Evolutionary conservation across 2,888 invertebrate species (phyloP), one percentile per base, ranked within the genome.

Genomic region (Ectemnius lituratus): DNA sequence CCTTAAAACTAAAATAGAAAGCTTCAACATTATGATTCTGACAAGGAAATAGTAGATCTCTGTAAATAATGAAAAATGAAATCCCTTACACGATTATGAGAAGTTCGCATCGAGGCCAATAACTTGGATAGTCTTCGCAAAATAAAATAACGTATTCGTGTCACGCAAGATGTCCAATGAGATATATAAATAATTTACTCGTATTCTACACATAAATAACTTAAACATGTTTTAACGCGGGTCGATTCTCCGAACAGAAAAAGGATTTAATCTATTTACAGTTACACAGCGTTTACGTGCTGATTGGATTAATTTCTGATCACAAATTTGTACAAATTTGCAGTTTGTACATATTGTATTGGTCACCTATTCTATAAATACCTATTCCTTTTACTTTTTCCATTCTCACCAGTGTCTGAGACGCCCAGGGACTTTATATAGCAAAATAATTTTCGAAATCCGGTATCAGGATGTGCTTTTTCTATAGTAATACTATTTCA

Each of bases 291-390:
- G 59, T 66, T 11, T 67, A 52, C 20, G 67, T 68, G 71, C 70
- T 64, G 64, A 71, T 76, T 56, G 61, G 64, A 79, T 79, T 67
- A 78, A 76, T 80, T 73, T 84, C 72, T 73, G 65, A 84, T 76
- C 83, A 80, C 72, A 76, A 82, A 74, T 82, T 84, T 83, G 82
- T 84, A 83, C 84, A 83, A 84, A 84, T 76, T 72, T 65, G 59
- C 52, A 14, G 58, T 78, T 84, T 82, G 75, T 84, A 83, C 78
- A 76, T 73, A 76, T 66, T 66, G 49, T 74, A 80, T 84, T 82
- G 80, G 84, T 83, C 84, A 71, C 72, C 76, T 80, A 82, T 67
- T 63, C 69, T 84, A 83, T 76, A 84, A 77, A 80, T 84, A 77
- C 64, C 67, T 79, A 78, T 75, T 75, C 65, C n/a, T 61, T 65